Evolutionary conservation across 2,797 vertebrate genomes (phyloP).

Genomic region (Epinephelus malabaricus): DNA sequence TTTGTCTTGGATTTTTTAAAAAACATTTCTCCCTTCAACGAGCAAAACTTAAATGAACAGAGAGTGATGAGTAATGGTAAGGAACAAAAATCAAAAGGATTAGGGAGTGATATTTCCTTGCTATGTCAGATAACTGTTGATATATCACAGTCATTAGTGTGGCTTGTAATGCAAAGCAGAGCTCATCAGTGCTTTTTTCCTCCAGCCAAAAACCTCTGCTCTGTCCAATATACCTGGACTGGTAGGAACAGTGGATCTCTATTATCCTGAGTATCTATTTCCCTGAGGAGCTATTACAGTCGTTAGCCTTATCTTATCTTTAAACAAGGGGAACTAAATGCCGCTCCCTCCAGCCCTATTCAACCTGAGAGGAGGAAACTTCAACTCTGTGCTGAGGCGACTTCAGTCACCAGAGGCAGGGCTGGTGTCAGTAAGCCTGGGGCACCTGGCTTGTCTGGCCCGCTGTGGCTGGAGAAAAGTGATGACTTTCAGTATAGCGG

Average conservation of each 20-base stretch:
- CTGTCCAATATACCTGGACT: constrained; percentile 68
- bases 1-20: constrained; percentile 5
- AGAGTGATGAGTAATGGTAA: constrained; percentile 27
- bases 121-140: constrained; percentile 19
- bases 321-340: constrained; percentile 80
- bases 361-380: constrained; percentile 66
- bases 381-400: constrained; percentile 47
- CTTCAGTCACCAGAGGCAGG: constrained; percentile 64
- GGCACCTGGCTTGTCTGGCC: constrained; percentile 68
- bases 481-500: constrained; percentile 68
- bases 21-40: constrained; percentile 3
- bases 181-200: constrained; percentile 34
- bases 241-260: constrained; percentile 72
- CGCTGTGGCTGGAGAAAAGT: constrained; percentile 54
- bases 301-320: constrained; percentile 85
- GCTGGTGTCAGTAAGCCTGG: constrained; percentile 70
- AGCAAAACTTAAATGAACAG: constrained; percentile 33
- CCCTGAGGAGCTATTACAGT: constrained; percentile 80
- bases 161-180: constrained; percentile 50
- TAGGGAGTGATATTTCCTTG: constrained; percentile 3
- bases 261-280: constrained; percentile 80
- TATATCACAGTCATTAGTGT: constrained; percentile 35
- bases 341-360: constrained; percentile 69
- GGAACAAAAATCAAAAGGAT: constrained; percentile 30
- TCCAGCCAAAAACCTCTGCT: constrained; percentile 47